phyloP scores from a whole-genome alignment of 2,888 invertebrate genomes.

The Empis stercorea region DNA sequence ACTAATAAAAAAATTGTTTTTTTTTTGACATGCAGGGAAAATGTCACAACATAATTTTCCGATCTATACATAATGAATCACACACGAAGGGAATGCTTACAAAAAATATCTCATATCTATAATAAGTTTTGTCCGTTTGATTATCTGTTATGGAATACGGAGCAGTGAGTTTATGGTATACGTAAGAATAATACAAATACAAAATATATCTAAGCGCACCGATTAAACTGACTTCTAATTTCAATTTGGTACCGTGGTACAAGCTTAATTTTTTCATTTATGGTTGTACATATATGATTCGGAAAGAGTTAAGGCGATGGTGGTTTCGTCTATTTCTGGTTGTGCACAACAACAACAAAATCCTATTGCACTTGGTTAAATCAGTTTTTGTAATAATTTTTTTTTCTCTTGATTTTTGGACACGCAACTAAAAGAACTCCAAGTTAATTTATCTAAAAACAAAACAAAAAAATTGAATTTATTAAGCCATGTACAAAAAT shows the following conservation, averaged over 20 bases:
- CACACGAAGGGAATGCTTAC: conserved; percentile 13
- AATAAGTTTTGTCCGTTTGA: too few species aligned
- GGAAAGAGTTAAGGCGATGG: too few species aligned
- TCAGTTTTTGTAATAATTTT: not conserved
- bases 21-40: conserved; percentile 21
- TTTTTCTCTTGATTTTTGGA: not conserved
- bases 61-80: conserved; percentile 21
- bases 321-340: too few species aligned
- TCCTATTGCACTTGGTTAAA: not conserved
- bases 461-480: conserved; percentile 24
- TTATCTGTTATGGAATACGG: too few species aligned
- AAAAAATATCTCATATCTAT: not conserved
- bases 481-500: conserved; percentile 34
- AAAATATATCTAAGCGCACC: too few species aligned
- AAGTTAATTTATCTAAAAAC: conserved; percentile 37
- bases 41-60: conserved; percentile 22
- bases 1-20: conserved; percentile 13
- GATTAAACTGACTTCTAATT: too few species aligned
- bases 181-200: too few species aligned
- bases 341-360: too few species aligned
- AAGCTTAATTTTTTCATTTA: too few species aligned
- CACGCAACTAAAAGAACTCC: conserved; percentile 17
- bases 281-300: too few species aligned
- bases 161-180: too few species aligned
- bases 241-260: too few species aligned